Base-by-base conservation (phyloP, 2,888 invertebrate species). In the Brachypalpus laphriformis region DNA sequence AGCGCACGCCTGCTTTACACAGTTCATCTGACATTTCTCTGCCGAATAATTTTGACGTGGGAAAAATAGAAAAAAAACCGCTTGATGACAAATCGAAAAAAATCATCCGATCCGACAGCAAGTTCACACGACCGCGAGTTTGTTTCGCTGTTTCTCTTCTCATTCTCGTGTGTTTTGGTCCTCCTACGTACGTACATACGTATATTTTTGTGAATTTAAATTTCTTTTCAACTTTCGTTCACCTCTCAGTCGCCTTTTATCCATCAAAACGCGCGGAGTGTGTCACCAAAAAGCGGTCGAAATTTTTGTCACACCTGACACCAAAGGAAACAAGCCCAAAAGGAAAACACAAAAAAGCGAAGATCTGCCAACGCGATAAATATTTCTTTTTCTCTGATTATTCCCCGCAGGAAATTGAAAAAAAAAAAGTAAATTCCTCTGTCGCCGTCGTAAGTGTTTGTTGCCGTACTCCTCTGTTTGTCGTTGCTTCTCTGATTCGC, bases 331-430 rank as follows among this genome's bases (percentile, higher is more conserved):
- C 16, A n/a, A 77, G 54, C 61, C 57, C 14, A 49, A 59, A 82
- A 51, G 14, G 11, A 45, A 61, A 51, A 68, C 20, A 40, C n/a
- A n/a, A n/a, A n/a, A 40, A 49, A 47, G 14, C 61, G 47, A 45
- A 66, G 37, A 77, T 68, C 68, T 74, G 82, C 78, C 78, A 83
- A 83, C 82, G 28, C 68, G 82, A 83, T 83, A 78, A 68, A 63
- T 18, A 25, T 61, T 51, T 34, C 8, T 8, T 20, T 63, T 28
- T 3, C 5, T 1, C 5, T 40, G 16, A 54, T 40, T 31, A 54
- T 8, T 31, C 25, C 42, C 9, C 6, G 28, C 11, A 34, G 49
- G 9, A 37, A 40, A 31, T n/a, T n/a, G n/a, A 57, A 70, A 31
- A 14, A 16, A 59, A 71, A 18, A 7, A 14, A 51, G 4, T 2